Evolutionary conservation across 2,888 invertebrate genomes (phyloP).

Genomic region (Lutraria lutraria): DNA sequence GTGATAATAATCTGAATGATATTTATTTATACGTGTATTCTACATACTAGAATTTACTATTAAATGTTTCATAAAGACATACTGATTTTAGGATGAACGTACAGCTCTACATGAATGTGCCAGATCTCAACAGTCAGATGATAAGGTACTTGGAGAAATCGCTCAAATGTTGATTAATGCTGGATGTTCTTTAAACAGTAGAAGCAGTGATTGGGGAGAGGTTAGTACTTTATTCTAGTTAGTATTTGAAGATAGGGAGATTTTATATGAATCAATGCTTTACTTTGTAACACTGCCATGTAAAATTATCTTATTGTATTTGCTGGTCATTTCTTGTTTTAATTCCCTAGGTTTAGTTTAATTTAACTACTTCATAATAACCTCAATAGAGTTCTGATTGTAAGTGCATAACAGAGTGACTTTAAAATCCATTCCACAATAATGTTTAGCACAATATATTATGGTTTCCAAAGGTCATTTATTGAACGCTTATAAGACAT

Average conservation of each 20-base stretch:
- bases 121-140: slow-evolving; percentile 82
- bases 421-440: too few species aligned
- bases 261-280: too few species aligned
- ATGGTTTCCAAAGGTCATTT: too few species aligned
- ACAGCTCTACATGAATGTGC: slow-evolving; percentile 86
- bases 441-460: too few species aligned
- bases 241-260: background rate
- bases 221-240: slow-evolving; percentile 63
- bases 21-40: background rate
- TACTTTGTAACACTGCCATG: too few species aligned
- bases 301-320: too few species aligned
- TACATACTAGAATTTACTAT: background rate
- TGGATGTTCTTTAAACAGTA: slow-evolving; percentile 83
- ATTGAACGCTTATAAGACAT: too few species aligned
- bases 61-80: background rate
- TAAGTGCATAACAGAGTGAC: too few species aligned
- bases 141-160: slow-evolving; percentile 81
- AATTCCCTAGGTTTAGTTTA: too few species aligned
- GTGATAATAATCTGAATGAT: background rate
- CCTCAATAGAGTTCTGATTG: too few species aligned
- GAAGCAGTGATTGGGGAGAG: slow-evolving; percentile 85
- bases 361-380: too few species aligned
- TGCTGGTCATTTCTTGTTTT: too few species aligned
- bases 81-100: slow-evolving; percentile 81
- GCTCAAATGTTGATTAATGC: slow-evolving; percentile 77